Base-by-base conservation (phyloP, 2,797 vertebrate genomes). In the Enteromius afrohamiltoni region DNA sequence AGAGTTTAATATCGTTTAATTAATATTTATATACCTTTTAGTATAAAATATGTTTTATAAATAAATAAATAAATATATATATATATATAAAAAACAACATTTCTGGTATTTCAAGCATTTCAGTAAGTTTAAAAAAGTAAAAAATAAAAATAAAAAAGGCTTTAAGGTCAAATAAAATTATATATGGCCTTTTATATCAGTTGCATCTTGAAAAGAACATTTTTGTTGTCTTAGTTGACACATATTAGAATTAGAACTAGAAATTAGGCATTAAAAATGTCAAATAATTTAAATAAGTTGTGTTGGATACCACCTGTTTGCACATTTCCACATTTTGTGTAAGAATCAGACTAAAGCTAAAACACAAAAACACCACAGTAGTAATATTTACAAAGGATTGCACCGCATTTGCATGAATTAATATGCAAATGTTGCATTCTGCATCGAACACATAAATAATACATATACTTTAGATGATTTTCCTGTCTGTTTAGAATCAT, bases 381-480 rank as follows among this genome's bases (percentile, higher is more conserved):
- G 49, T n/a, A n/a, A 31, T 31, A 73, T 60, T 76, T 58, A 60
- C 13, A 60, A 58, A 40, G 21, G 53, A 60, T 26, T 23, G 51
- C 7, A 2, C 7, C 40, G 40, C 45, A 42, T 71, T 80, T 85
- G 77, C 58, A 26, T 73, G 47, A 67, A 76, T 65, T 80, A 55
- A 85, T 49, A 85, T 65, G 42, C 60, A 42, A 42, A 51, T 23
- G 29, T 67, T 55, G 53, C 58, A 53, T 62, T 74, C 47, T 17
- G 60, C 51, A 68, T 40, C 60, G 53, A 76, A 83, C 19, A 40
- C 45, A 53, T 64, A 65, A 71, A 83, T 74, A 74, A 82, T 53
- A 73, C 23, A 53, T 75, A 65, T 7, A 53, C 3, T 37, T 74
- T 37, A 37, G 71, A 74, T 74, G 60, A 53, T 76, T 47, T 51